Evolutionary conservation across 2,113 vertebrate species (phyloP).

Genomic region (Protomyctophum bolini): DNA sequence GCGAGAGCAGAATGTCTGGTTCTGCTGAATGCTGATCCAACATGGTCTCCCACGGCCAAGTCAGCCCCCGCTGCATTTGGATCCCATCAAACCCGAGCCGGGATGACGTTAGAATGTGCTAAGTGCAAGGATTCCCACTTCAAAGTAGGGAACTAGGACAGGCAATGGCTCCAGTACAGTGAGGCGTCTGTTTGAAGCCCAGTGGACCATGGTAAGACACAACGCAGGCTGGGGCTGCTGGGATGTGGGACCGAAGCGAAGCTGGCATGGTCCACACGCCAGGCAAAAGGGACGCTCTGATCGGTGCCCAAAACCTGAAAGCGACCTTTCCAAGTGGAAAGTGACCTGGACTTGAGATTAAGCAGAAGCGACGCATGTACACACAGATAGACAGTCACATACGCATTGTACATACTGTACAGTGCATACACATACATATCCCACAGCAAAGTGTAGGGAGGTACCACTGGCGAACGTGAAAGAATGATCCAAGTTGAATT

Average conservation of each 20-base stretch:
- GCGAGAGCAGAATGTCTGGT: slow-evolving; percentile 23
- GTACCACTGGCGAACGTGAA: slow-evolving; percentile 22
- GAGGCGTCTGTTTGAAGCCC: slow-evolving; percentile 62
- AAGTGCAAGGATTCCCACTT: slow-evolving; percentile 69
- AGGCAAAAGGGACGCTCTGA: slow-evolving; percentile 52
- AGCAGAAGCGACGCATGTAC: slow-evolving; percentile 29
- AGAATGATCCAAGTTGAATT: slow-evolving; percentile 39
- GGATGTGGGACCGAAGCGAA: slow-evolving; percentile 43
- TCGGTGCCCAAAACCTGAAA: slow-evolving; percentile 55
- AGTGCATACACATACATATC: slow-evolving; percentile 20
- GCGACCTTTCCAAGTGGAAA: slow-evolving; percentile 54
- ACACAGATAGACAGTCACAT: slow-evolving; percentile 7
- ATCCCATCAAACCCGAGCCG: slow-evolving; percentile 57
- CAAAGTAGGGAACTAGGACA: slow-evolving; percentile 51
- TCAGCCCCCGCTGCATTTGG: slow-evolving; percentile 38
- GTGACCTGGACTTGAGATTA: slow-evolving; percentile 49
- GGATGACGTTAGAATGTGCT: slow-evolving; percentile 59
- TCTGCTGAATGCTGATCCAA: slow-evolving; percentile 41
- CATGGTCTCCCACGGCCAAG: slow-evolving; percentile 18
- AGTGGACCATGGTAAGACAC: slow-evolving; percentile 62
- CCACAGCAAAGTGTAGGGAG: slow-evolving; percentile 16
- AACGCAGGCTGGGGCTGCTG: slow-evolving; percentile 56
- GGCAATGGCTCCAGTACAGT: slow-evolving; percentile 45
- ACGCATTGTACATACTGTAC: too few relatives aligned
- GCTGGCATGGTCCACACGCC: slow-evolving; percentile 51